A percentile compares a stretch with the other conserved stretches of the same genome.
phyloP scores from a whole-genome alignment of 2,797 vertebrate species.

The Pipistrellus kuhlii region DNA sequence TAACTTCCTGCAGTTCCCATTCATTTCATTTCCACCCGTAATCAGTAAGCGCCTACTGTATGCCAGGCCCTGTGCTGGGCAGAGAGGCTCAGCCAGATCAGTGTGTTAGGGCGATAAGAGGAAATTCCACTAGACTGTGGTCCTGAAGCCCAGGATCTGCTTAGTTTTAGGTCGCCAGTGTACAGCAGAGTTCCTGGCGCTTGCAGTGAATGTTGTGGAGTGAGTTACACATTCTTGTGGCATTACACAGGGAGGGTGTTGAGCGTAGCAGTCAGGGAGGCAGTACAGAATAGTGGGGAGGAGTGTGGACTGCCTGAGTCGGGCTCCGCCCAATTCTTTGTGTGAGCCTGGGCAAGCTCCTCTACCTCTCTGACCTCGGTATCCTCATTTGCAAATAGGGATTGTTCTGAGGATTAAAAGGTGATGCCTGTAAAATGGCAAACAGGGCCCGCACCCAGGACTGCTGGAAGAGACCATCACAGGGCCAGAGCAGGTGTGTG shows the following conservation, averaged over 20 bases:
- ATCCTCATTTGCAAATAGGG: not conserved
- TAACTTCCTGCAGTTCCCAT: not conserved
- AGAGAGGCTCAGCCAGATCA: not conserved
- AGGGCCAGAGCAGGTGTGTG: not conserved
- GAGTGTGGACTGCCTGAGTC: not conserved
- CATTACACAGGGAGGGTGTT: not conserved
- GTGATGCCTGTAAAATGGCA: not conserved
- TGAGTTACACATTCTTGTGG: not conserved
- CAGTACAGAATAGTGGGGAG: not conserved
- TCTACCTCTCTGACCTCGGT: not conserved
- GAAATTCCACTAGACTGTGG: not conserved
- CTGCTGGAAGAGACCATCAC: not conserved
- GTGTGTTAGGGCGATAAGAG: not conserved
- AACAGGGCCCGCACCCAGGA: not conserved
- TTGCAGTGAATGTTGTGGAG: not conserved
- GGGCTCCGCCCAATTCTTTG: not conserved
- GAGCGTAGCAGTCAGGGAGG: not conserved
- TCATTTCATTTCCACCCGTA: not conserved
- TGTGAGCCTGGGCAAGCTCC: not conserved
- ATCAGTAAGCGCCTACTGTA: not conserved
- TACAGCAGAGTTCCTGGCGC: not conserved
- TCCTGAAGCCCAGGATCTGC: not conserved
- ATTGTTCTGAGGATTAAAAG: conserved; percentile 1
- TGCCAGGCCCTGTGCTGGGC: not conserved
- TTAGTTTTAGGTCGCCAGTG: not conserved